Evolutionary conservation across 1,140 invertebrate species (phyloP).

Genomic region (Pygmarrhopalites habei): DNA sequence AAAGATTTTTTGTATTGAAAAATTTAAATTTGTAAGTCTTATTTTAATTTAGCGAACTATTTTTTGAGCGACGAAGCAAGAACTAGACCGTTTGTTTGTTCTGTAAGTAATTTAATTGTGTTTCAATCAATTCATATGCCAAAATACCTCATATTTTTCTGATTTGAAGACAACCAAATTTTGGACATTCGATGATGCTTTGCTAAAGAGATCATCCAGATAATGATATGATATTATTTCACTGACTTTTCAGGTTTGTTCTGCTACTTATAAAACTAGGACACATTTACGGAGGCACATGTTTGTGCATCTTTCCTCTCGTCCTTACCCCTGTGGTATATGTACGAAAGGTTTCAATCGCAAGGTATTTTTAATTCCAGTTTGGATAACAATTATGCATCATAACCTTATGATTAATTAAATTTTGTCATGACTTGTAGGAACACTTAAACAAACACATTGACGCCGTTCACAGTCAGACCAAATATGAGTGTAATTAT

Average conservation of each 20-base stretch:
- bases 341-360: conserved; percentile 26
- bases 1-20: too few species aligned
- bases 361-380: conserved; percentile 4
- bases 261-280: conserved; percentile 35
- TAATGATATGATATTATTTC: not conserved
- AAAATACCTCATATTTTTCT: not conserved
- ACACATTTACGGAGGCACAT: conserved; percentile 38
- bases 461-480: conserved; percentile 27
- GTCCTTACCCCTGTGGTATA: conserved; percentile 35
- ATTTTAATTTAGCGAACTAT: too few species aligned
- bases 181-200: not conserved
- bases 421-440: not conserved
- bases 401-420: too few species aligned
- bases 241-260: conserved; percentile 21
- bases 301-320: conserved; percentile 31
- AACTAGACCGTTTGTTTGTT: conserved; percentile 6
- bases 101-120: not conserved
- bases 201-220: not conserved
- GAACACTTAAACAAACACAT: conserved; percentile 36
- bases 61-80: conserved; percentile 7
- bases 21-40: too few species aligned
- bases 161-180: not conserved
- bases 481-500: conserved; percentile 31
- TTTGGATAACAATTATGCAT: too few species aligned
- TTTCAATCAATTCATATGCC: not conserved